phyloP scores from a whole-genome alignment of 2,797 vertebrate species.

The Siniperca obscura region DNA sequence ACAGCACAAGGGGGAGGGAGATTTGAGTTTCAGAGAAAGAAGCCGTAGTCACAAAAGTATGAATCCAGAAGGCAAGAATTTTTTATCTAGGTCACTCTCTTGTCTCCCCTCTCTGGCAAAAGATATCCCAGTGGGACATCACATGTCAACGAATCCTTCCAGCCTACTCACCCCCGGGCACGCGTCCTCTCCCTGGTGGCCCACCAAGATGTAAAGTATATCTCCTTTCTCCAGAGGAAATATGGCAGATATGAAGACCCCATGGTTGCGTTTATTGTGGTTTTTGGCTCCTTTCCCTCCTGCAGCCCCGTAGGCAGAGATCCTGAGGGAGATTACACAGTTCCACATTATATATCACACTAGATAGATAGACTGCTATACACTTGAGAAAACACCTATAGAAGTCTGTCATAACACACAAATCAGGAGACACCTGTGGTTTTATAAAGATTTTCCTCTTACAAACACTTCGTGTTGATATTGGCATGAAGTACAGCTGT shows the following conservation, averaged over 20 bases:
- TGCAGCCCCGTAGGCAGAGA: slow-evolving; percentile 92
- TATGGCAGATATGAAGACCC: slow-evolving; percentile 91
- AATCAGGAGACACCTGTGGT: slow-evolving; percentile 9
- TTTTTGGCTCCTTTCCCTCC: slow-evolving; percentile 94
- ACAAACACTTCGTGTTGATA: slow-evolving; percentile 3
- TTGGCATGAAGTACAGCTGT: slow-evolving; percentile 3
- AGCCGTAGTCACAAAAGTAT: neutral
- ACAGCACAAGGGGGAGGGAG: slow-evolving; percentile 14
- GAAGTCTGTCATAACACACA: slow-evolving; percentile 1
- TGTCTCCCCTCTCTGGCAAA: neutral
- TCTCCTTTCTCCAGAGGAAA: slow-evolving; percentile 91
- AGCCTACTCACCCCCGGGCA: slow-evolving; percentile 89
- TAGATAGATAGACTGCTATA: slow-evolving; percentile 10
- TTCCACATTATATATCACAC: neutral
- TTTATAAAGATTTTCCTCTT: slow-evolving; percentile 18
- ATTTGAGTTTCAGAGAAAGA: slow-evolving; percentile 16
- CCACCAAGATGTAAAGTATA: slow-evolving; percentile 90
- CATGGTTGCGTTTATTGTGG: slow-evolving; percentile 90
- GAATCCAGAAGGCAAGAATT: neutral
- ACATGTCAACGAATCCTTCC: neutral
- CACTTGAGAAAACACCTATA: slow-evolving; percentile 3
- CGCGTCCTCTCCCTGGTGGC: slow-evolving; percentile 93
- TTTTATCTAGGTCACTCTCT: slow-evolving; percentile 27
- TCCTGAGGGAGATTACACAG: slow-evolving; percentile 81
- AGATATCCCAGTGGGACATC: neutral